A percentile compares a stretch with the other conserved stretches of the same genome.
These are phyloP conservation scores for Chrysodeixis includens DNA, from an alignment of 2,888 invertebrate species.

Conservation along the genomic window DNA sequence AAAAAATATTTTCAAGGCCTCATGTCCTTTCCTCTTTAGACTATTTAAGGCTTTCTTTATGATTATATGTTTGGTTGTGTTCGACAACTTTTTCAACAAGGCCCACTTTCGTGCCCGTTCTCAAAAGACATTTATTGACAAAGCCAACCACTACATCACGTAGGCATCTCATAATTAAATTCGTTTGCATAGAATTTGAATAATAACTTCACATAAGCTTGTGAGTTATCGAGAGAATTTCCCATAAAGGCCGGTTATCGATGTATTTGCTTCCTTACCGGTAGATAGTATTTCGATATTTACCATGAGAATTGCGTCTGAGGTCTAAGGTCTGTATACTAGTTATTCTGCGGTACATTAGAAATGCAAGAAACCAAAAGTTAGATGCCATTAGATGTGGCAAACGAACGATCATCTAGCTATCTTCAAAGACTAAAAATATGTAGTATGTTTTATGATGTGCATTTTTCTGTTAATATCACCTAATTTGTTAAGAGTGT, in stretches of 20 bases:
- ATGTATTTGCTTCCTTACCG: constrained; percentile 21
- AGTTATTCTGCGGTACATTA: constrained; percentile 14
- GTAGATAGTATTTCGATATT: constrained; percentile 30
- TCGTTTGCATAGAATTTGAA: constrained; percentile 15
- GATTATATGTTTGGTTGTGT: no score
- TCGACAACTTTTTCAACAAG: no score
- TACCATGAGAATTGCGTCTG: constrained; percentile 28
- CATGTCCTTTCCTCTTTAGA: no score
- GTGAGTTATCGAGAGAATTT: constrained; percentile 9
- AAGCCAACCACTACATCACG: background rate
- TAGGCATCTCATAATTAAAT: background rate
- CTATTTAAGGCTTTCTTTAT: no score
- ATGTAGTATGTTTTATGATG: no score
- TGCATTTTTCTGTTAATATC: no score
- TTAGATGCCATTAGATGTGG: no score
- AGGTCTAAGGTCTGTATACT: constrained; percentile 28
- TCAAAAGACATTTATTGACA: constrained; percentile 27
- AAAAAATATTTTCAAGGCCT: no score
- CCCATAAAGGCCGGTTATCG: constrained; percentile 16
- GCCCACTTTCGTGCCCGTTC: background rate
- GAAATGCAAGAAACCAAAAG: background rate
- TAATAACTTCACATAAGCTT: constrained; percentile 9
- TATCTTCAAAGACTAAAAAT: no score
- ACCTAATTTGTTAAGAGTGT: no score
- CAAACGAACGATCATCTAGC: no score